Evolutionary conservation across 2,113 vertebrate species (phyloP).

Genomic region (Petaurus breviceps): DNA sequence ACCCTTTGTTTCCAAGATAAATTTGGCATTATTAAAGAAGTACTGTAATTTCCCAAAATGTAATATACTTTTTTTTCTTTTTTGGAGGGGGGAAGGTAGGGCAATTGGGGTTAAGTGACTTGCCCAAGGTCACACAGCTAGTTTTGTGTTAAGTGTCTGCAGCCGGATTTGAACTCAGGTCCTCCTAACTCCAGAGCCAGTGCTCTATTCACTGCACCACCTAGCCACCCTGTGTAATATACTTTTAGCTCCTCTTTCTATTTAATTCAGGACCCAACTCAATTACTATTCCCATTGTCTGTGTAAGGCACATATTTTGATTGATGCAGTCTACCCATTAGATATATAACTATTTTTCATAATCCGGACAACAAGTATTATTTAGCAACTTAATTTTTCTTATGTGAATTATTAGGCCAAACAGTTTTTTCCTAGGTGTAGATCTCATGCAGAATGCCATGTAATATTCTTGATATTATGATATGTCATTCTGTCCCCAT

Average conservation of each 20-base stretch:
- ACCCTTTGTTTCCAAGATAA: background rate
- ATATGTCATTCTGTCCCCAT: background rate
- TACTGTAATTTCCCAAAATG: background rate
- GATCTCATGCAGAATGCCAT: background rate
- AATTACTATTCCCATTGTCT: background rate
- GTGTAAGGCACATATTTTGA: background rate
- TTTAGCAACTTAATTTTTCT: background rate
- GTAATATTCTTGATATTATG: background rate
- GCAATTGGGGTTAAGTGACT: too few relatives aligned
- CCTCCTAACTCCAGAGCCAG: too few relatives aligned
- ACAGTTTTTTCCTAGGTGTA: background rate
- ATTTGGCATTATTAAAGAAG: background rate
- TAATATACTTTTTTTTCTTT: too few relatives aligned
- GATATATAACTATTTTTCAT: background rate
- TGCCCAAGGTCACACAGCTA: too few relatives aligned
- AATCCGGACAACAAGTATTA: background rate
- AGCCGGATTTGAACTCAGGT: too few relatives aligned
- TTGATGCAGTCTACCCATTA: background rate
- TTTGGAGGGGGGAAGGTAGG: too few relatives aligned
- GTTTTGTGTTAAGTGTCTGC: too few relatives aligned
- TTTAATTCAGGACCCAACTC: background rate
- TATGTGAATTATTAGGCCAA: background rate
- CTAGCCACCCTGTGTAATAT: too few relatives aligned
- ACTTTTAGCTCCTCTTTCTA: background rate
- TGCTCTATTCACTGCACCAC: too few relatives aligned